Base-by-base conservation (phyloP, 1,140 invertebrate genomes). In the Aporrectodea caliginosa region DNA sequence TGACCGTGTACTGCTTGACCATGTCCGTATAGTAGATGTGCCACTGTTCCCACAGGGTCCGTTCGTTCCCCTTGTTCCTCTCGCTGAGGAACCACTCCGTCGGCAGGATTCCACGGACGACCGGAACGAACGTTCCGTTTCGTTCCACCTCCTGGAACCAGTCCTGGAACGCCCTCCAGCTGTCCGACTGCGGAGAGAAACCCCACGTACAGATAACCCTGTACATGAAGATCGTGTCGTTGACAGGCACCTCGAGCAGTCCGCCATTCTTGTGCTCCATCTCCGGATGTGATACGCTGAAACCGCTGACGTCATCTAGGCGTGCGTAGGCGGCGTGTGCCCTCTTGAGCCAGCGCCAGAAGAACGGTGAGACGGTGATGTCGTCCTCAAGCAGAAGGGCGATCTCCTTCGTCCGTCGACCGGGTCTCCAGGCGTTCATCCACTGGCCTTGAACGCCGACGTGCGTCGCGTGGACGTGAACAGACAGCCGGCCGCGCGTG, bases 331-430 rank as follows among this genome's bases (percentile, higher is more conserved):
- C 84, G 27, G 71, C 74, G 78, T 86, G 85, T 31, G 84, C 84
- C n/a, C 80, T 80, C 79, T 82, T 82, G 29, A 86, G 73, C 80
- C 82, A 86, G 1, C 73, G 71, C 68, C 84, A 85, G 43, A 85
- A 84, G 69, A 81, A 82, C 68, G 79, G 82, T 14, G 85, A 85
- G 6, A 86, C 82, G 1, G 82, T 82, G 14, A 85, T 30, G 74
- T 86, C 85, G 74, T 86, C 85, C 75, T 86, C 85, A 12, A 86
- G 33, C n/a, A 86, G 81, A 1, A 86, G 70, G 22, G 81, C 85
- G 16, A 86, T 84, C 81, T 86, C 85, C 22, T 82, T 79, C 0
- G 71, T 78, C 27, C 82, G 73, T 27, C 75, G 32, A 14, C 27
- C 30, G 0, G 80, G 81, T 14, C 82, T 73, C 85, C 85, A 86